Percentiles rank a stretch among this genome's conserved stretches.
Evolutionary conservation across 2,888 invertebrate species (phyloP).

Genomic region (Trissonchulus latispiculum): DNA sequence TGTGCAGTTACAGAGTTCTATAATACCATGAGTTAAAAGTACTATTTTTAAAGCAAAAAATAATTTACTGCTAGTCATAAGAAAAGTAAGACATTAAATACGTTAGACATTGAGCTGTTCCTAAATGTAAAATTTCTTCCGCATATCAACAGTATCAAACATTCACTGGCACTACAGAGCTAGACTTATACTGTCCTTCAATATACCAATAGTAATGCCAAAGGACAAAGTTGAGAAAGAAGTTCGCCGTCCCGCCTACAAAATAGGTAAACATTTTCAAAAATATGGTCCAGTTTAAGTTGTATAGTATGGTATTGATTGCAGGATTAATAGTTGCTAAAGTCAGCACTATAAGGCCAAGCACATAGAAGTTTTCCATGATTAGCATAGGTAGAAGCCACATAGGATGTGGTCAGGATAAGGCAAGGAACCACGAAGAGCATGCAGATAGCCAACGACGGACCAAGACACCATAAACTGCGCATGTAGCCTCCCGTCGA

Average conservation of each 20-base stretch:
- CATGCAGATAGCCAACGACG: constrained; percentile 5
- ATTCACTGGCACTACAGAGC: background rate
- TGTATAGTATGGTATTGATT: constrained; percentile 14
- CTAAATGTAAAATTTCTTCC: too few species aligned
- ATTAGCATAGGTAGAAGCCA: constrained; percentile 10
- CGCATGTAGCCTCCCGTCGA: constrained; percentile 33
- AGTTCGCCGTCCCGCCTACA: constrained; percentile 15
- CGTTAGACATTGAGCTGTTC: too few species aligned
- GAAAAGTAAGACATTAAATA: too few species aligned
- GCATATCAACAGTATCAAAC: too few species aligned
- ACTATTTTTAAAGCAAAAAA: too few species aligned
- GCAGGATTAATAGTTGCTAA: constrained; percentile 10
- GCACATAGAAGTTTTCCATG: constrained; percentile 19
- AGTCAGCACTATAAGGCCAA: constrained; percentile 20
- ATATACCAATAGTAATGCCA: constrained; percentile 24
- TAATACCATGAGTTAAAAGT: too few species aligned
- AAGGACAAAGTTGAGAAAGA: constrained; percentile 21
- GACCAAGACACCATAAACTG: constrained; percentile 19
- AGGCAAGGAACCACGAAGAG: constrained; percentile 5
- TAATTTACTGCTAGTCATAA: too few species aligned
- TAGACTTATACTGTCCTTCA: constrained; percentile 11
- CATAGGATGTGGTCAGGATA: constrained; percentile 13
- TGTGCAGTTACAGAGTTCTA: too few species aligned
- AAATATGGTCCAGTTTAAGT: background rate
- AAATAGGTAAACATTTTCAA: constrained; percentile 16